Evolutionary conservation across 1,140 invertebrate species (phyloP).

Genomic region (Brachionus rubens): DNA sequence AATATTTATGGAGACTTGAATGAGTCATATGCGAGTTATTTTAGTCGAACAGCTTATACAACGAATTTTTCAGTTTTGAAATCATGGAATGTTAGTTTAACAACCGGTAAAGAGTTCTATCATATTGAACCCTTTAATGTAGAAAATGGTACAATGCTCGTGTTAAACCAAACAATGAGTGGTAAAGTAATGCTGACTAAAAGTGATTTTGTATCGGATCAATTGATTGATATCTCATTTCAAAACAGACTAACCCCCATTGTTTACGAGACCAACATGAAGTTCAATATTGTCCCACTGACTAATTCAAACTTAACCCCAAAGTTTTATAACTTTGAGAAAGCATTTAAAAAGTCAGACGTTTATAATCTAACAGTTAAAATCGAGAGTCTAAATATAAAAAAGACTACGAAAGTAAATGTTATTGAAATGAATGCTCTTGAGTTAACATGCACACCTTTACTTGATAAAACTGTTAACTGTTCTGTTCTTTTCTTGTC

Average conservation of each 20-base stretch:
- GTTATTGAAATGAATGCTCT: too few relatives aligned
- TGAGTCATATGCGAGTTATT: neutral
- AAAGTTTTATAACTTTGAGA: too few relatives aligned
- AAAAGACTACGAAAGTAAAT: too few relatives aligned
- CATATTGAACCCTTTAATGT: neutral
- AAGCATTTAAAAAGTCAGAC: too few relatives aligned
- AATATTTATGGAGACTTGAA: neutral
- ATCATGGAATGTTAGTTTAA: neutral
- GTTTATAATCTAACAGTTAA: too few relatives aligned
- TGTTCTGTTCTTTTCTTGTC: too few relatives aligned
- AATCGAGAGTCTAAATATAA: too few relatives aligned
- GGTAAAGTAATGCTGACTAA: neutral
- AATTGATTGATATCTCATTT: neutral
- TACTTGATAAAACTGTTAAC: too few relatives aligned
- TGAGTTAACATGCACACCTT: too few relatives aligned
- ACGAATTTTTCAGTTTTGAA: neutral
- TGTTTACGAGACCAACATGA: neutral
- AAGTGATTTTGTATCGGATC: neutral
- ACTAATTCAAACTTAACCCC: too few relatives aligned
- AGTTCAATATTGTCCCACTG: too few relatives aligned
- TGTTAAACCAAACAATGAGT: neutral
- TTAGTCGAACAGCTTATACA: neutral
- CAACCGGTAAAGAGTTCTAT: neutral
- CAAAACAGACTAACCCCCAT: neutral
- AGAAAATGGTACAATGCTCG: neutral